Conservation (phyloP, 2,113 vertebrate genomes). For the Odocoileus virginianus region DNA sequence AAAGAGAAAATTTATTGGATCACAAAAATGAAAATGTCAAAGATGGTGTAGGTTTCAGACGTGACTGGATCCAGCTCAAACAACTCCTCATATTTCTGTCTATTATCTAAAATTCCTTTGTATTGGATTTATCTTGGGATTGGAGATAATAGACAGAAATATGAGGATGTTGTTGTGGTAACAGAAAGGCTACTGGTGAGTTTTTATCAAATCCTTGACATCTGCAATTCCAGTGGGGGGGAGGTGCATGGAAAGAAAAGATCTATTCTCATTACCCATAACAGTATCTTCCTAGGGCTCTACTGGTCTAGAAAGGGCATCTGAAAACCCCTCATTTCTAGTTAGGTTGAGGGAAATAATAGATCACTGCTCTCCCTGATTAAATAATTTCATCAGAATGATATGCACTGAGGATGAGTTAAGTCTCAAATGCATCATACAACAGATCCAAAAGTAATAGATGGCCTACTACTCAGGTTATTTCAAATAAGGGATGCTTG, state of each 20-base stretch:
- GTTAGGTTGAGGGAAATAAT: not conserved
- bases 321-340: not conserved
- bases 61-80: not conserved
- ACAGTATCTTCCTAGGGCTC: not conserved
- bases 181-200: not conserved
- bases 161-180: not conserved
- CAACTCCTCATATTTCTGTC: not conserved
- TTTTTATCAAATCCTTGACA: not conserved
- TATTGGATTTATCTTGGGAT: not conserved
- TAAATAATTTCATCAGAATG: not conserved
- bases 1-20: slow-evolving; percentile 13
- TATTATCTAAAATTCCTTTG: slow-evolving; percentile 1
- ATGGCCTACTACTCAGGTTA: not conserved
- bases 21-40: slow-evolving; percentile 31
- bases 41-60: not conserved
- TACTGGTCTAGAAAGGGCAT: not conserved
- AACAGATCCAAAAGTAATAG: not conserved
- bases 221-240: not conserved
- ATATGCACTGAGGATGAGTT: not conserved
- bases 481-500: slow-evolving; percentile 13
- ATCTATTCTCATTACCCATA: not conserved
- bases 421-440: not conserved
- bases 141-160: no score
- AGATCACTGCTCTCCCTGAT: not conserved
- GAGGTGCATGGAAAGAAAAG: not conserved